These are phyloP conservation scores for Micropoecilia bifurca DNA, from an alignment of 2,797 vertebrate genomes.

Conservation along the genomic window DNA sequence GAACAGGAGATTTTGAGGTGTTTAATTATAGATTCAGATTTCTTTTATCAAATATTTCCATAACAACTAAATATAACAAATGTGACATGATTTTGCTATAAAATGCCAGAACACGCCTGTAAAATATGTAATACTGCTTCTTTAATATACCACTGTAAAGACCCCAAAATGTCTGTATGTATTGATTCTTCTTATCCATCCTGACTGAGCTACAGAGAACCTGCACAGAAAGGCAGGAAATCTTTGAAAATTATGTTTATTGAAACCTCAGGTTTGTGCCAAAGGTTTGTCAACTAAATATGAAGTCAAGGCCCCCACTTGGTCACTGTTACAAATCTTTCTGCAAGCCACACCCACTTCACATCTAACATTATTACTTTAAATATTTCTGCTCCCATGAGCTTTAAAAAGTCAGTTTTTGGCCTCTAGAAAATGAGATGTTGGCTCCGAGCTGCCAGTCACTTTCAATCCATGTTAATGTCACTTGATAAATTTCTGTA, in stretches of 20 bases:
- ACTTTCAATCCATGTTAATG: constrained; percentile 58
- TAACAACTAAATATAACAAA: too few relatives aligned
- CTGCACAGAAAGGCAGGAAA: background rate
- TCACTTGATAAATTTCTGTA: constrained; percentile 53
- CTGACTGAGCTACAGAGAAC: background rate
- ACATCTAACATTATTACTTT: background rate
- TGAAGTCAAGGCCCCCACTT: background rate
- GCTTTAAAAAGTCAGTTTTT: background rate
- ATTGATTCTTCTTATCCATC: background rate
- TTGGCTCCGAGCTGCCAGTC: constrained; percentile 30
- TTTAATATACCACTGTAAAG: too few relatives aligned
- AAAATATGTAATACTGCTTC: too few relatives aligned
- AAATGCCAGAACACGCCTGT: too few relatives aligned
- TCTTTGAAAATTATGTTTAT: background rate
- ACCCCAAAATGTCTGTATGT: background rate
- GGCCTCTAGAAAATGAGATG: constrained; percentile 20
- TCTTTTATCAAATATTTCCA: too few relatives aligned
- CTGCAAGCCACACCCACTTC: background rate
- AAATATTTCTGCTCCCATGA: constrained; percentile 1
- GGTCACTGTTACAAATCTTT: background rate
- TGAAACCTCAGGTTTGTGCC: background rate
- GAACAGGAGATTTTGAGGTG: too few relatives aligned
- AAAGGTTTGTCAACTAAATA: background rate
- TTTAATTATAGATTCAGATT: too few relatives aligned
- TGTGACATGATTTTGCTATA: too few relatives aligned